phyloP scores from a whole-genome alignment of 1,140 invertebrate species.

The Harpegnathos saltator region DNA sequence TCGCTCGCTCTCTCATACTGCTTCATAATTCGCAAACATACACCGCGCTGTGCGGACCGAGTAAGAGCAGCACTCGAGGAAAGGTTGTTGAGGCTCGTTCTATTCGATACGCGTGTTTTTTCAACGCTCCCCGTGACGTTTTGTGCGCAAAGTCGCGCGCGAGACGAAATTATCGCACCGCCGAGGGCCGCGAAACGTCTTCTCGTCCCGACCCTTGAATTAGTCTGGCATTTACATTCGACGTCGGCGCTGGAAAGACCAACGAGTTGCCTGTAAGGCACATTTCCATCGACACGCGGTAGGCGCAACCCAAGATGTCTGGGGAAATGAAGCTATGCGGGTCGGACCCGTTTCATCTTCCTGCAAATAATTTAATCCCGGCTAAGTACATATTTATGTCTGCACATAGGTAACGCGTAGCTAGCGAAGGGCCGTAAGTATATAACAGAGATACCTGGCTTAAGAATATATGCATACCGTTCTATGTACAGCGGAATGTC shows the following conservation, averaged over 20 bases:
- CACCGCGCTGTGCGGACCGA: neutral
- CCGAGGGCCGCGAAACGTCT: constrained; percentile 41
- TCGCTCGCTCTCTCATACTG: constrained; percentile 3
- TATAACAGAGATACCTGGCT: constrained; percentile 57
- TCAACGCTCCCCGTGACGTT: neutral
- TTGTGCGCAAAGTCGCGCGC: too few relatives aligned
- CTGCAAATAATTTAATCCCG: constrained; percentile 77
- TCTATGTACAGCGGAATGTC: constrained; percentile 11
- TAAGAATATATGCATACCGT: constrained; percentile 47
- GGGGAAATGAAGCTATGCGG: constrained; percentile 75
- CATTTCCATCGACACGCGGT: constrained; percentile 73
- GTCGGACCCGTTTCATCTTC: constrained; percentile 76
- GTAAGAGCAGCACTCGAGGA: neutral
- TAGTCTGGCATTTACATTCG: constrained; percentile 70
- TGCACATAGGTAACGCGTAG: constrained; percentile 67
- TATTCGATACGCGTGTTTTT: neutral
- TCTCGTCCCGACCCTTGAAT: constrained; percentile 51
- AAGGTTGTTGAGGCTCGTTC: neutral
- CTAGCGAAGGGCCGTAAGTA: constrained; percentile 52
- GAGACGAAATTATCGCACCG: constrained; percentile 24
- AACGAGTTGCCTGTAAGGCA: constrained; percentile 64
- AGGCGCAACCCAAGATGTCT: constrained; percentile 75
- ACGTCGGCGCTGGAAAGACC: constrained; percentile 54
- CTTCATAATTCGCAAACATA: constrained; percentile 40
- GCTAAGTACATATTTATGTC: constrained; percentile 78